phyloP scores from a whole-genome alignment of 2,113 vertebrate species.

The Corythornis vintsioides region DNA sequence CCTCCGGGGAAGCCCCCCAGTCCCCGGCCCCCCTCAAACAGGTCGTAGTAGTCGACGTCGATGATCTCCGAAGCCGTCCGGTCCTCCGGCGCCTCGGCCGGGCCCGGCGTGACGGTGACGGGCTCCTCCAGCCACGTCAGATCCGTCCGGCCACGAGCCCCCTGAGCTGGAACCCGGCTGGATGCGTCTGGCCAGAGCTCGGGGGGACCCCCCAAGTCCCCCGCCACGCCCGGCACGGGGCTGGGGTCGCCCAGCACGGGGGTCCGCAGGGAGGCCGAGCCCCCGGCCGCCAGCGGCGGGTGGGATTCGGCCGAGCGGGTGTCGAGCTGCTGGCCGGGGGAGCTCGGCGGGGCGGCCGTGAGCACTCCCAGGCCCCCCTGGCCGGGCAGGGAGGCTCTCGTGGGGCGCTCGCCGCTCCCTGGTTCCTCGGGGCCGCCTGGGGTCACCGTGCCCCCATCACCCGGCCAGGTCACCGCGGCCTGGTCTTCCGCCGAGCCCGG shows the following conservation, averaged over 20 bases:
- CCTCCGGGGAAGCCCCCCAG: slow-evolving; percentile 68
- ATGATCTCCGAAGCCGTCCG: slow-evolving; percentile 69
- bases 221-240: background rate
- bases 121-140: slow-evolving; percentile 69
- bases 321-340: slow-evolving; percentile 50
- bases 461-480: background rate
- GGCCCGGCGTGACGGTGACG: slow-evolving; percentile 34
- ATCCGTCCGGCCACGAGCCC: slow-evolving; percentile 57
- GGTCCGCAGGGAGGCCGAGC: background rate
- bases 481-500: background rate
- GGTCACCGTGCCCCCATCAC: background rate
- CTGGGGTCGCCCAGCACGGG: background rate
- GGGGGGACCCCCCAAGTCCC: background rate
- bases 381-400: background rate
- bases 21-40: slow-evolving; percentile 66
- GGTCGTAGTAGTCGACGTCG: slow-evolving; percentile 86
- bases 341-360: background rate
- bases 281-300: slow-evolving; percentile 59
- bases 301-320: slow-evolving; percentile 74
- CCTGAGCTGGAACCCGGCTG: slow-evolving; percentile 65
- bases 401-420: slow-evolving; percentile 78
- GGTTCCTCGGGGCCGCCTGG: slow-evolving; percentile 73
- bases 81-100: slow-evolving; percentile 20
- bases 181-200: background rate
- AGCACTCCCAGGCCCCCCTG: background rate